Evolutionary conservation across 2,797 vertebrate species (phyloP).

Genomic region (Poecilia gillii): DNA sequence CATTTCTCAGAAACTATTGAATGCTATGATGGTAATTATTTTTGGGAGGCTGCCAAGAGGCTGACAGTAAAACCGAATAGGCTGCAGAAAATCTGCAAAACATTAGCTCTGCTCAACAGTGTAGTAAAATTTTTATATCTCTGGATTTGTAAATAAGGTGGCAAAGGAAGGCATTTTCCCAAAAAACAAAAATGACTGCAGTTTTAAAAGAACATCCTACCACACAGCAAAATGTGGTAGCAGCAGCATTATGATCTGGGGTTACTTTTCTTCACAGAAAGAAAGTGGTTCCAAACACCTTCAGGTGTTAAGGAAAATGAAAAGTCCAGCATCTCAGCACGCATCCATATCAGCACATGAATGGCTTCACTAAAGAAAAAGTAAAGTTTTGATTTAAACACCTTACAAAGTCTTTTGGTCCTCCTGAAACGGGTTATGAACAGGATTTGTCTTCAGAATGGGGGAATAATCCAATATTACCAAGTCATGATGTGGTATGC

Average conservation of each 20-base stretch:
- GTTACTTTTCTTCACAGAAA: not conserved
- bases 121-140: not conserved
- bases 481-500: not conserved
- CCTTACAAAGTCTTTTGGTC: not conserved
- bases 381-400: not conserved
- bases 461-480: not conserved
- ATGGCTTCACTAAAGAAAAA: not conserved
- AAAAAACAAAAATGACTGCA: not conserved
- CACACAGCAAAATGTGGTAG: not conserved
- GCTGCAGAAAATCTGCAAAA: not conserved
- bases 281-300: not conserved
- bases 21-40: not conserved
- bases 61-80: not conserved
- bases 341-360: not conserved
- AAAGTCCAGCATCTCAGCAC: not conserved
- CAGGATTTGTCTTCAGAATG: not conserved
- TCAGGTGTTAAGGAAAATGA: not conserved
- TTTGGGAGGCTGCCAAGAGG: not conserved
- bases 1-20: not conserved
- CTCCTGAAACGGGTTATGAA: not conserved
- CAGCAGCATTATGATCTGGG: not conserved
- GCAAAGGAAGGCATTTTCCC: not conserved
- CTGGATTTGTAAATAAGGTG: not conserved
- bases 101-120: not conserved
- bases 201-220: not conserved